A percentile compares a stretch with the other conserved stretches of the same genome.
Conservation (phyloP, 2,888 invertebrate species). For the Tiliacea aurago region DNA sequence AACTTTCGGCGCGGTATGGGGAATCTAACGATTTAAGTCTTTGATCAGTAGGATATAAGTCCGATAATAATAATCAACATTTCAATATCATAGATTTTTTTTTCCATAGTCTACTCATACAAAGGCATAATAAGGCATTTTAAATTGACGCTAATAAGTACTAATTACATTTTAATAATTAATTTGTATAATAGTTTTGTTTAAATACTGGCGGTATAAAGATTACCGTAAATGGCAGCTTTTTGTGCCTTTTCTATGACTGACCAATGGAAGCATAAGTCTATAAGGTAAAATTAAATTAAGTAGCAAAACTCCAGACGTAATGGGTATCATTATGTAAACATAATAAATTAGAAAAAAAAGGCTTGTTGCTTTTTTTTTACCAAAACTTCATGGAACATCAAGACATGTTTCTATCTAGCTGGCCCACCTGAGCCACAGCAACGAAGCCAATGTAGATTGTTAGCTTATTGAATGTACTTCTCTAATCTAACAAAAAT, state of each 20-base stretch:
- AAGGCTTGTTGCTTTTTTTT: not conserved
- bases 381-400: too few relatives aligned
- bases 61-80: not conserved
- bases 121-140: slow-evolving; percentile 52
- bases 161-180: slow-evolving; percentile 23
- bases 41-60: too few relatives aligned
- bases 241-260: not conserved
- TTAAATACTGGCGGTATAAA: slow-evolving; percentile 50
- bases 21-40: too few relatives aligned
- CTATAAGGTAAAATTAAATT: not conserved
- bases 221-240: slow-evolving; percentile 50
- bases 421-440: too few relatives aligned
- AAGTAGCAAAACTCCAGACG: not conserved
- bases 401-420: too few relatives aligned
- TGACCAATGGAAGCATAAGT: slow-evolving; percentile 7
- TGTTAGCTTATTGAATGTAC: too few relatives aligned
- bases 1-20: too few relatives aligned
- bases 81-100: not conserved
- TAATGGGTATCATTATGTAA: not conserved
- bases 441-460: too few relatives aligned
- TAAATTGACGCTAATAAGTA: slow-evolving; percentile 45
- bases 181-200: slow-evolving; percentile 29
- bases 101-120: not conserved
- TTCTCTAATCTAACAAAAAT: too few relatives aligned
- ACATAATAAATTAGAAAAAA: not conserved